phyloP scores from a whole-genome alignment of 1,140 invertebrate species.

The Pristionchus pacificus region DNA sequence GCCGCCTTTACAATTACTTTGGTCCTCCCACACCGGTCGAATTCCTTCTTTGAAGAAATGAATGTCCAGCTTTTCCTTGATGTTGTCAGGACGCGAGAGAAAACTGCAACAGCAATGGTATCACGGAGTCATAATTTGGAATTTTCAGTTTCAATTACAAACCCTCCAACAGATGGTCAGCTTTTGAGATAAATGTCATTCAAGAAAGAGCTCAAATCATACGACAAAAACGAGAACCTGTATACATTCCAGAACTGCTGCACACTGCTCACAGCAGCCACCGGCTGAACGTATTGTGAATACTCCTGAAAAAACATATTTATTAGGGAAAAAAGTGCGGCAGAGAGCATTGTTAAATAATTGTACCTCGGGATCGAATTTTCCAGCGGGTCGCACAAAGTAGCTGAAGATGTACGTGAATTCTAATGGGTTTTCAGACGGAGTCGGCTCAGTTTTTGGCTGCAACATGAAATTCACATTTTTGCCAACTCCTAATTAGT shows the following conservation, averaged over 20 bases:
- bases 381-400: conserved; percentile 68
- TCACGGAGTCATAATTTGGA: too few relatives aligned
- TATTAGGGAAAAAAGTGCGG: neutral
- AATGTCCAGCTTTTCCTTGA: conserved; percentile 85
- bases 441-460: conserved; percentile 39
- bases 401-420: conserved; percentile 86
- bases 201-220: neutral
- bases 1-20: conserved; percentile 86
- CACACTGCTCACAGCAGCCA: conserved; percentile 69
- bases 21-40: conserved; percentile 76
- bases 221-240: conserved; percentile 71
- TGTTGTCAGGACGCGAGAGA: conserved; percentile 61
- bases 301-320: conserved; percentile 63
- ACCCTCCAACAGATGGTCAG: too few relatives aligned
- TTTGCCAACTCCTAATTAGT: neutral
- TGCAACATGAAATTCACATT: conserved; percentile 12
- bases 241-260: conserved; percentile 96
- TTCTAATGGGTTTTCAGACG: conserved; percentile 79
- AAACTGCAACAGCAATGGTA: conserved; percentile 20
- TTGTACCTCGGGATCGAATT: conserved; percentile 64
- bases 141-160: too few relatives aligned
- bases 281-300: conserved; percentile 73
- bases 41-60: conserved; percentile 97
- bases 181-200: neutral
- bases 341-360: neutral